Evolutionary conservation across 2,113 vertebrate genomes (phyloP), one percentile per base, ranked within the genome.

Genomic region (Microcebus murinus): DNA sequence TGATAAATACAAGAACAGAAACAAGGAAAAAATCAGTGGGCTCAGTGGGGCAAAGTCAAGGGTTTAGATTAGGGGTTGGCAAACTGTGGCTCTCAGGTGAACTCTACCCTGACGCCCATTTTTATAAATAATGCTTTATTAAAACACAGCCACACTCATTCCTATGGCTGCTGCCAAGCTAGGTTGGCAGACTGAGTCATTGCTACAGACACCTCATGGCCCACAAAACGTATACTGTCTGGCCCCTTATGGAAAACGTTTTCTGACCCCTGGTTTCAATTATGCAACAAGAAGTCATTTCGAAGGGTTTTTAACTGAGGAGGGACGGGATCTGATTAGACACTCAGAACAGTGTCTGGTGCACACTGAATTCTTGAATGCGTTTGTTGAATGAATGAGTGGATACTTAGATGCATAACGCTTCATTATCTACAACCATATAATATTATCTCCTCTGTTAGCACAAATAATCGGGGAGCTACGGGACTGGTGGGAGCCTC

Each of bases 401-500:
- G 63, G 93, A 55, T 90, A 48, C 70, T 97, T 84, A 74, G 87
- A 81, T 81, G 81, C 83, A 91, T 55, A 93, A 81, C 1, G 2
- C 68, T 80, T 94, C 91, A 76, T 96, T 95, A 95, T 93, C 83
- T 79, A 52, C 63, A 36, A 18, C 82, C 91, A 55, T 94, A 77
- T 79, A 65, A 50, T 76, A 96, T 29, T 9, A 94, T 91, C 70
- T 84, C 82, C 83, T 94, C 96, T 31, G 31, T 95, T 89, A 95
- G 45, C 73, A 94, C 87, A 90, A 77, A 87, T 97, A 87, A 93
- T 91, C 17, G 0, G 88, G 65, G 57, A 8, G 61, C 82, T 95
- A 85, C 0, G 0, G 63, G 74, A 74, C 59, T 18, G 93, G 68
- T 14, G 27, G 73, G 79, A 93, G 52, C 59, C 77, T 67, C 93